Conservation (phyloP, 2,888 invertebrate genomes). For the Hypomecis punctinalis region DNA sequence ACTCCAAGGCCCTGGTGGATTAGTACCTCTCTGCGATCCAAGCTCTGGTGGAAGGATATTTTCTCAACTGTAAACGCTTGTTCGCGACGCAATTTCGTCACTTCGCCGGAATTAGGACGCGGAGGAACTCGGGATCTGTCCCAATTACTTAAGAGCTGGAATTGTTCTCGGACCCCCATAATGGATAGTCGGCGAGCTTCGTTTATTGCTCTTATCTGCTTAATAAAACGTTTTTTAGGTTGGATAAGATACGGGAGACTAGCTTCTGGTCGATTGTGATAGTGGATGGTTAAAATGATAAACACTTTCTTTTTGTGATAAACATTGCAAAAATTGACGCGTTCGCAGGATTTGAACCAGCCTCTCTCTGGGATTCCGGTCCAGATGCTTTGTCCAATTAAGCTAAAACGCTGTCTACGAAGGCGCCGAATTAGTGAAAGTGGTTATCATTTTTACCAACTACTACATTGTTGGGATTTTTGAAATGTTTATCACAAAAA, state of each 20-base stretch:
- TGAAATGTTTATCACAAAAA: too few species aligned
- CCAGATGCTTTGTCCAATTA: too few species aligned
- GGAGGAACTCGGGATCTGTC: constrained; percentile 37
- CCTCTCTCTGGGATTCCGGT: too few species aligned
- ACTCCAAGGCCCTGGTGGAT: neutral
- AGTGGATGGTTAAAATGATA: too few species aligned
- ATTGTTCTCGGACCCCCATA: constrained; percentile 41
- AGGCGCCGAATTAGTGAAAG: too few species aligned
- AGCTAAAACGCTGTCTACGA: too few species aligned
- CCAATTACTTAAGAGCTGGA: constrained; percentile 43
- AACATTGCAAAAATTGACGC: too few species aligned
- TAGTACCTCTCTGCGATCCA: constrained; percentile 14
- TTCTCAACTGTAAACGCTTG: constrained; percentile 31
- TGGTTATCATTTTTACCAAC: too few species aligned
- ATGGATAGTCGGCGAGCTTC: constrained; percentile 37
- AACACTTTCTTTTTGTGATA: too few species aligned
- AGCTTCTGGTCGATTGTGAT: neutral
- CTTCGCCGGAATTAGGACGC: constrained; percentile 40
- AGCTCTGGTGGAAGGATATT: constrained; percentile 18
- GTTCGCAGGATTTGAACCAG: too few species aligned
- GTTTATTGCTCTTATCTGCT: constrained; percentile 30
- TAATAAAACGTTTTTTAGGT: constrained; percentile 18
- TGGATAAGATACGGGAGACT: constrained; percentile 8
- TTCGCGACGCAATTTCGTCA: constrained; percentile 38
- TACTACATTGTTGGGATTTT: too few species aligned